Base-by-base conservation (phyloP, 2,113 vertebrate species). In the Rhagologus leucostigma region DNA sequence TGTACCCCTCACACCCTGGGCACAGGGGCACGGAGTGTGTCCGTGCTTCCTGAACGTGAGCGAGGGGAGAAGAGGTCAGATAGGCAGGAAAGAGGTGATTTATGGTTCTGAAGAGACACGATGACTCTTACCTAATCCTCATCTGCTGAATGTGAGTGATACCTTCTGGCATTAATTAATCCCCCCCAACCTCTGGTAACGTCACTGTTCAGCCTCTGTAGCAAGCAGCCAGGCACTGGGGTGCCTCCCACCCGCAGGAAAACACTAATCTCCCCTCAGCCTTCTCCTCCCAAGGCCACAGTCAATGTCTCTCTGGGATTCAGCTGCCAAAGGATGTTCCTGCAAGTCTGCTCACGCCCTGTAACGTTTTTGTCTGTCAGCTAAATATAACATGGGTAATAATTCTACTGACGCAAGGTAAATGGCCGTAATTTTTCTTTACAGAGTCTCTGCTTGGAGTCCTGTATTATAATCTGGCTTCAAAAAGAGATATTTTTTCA, bases 261-360 rank as follows among this genome's bases (percentile, higher is more conserved):
- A 89, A 88, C n/a, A 12, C 76, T 93, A 50, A 96, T 96, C 95
- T 95, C 7, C 0, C 50, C 35, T 75, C 47, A 74, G 64, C 84
- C 84, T 70, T 63, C 92, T 90, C 82, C 95, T 92, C 90, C 90
- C 95, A 95, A 96, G 95, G 95, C 91, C 79, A 80, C 56, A 89
- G 50, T 59, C 95, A 96, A 90, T 88, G 95, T 73, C 76, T 71
- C 11, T 50, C 63, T 0, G 27, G 57, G 92, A 23, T 39, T 84
- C 71, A 52, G 82, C 76, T 95, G 93, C 95, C 95, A 96, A 82
- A 88, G 92, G 91, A 96, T 93, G 90, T 96, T 92, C 87, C 88
- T 76, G 87, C 70, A 85, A 92, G 62, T 53, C 78, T 65, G 90
- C 35, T 96, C 95, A 88, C 35, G 0, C 85, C 90, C 92, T 96